Conservation (phyloP, 2,797 vertebrate genomes). For the Tympanoctomys barrerae region DNA sequence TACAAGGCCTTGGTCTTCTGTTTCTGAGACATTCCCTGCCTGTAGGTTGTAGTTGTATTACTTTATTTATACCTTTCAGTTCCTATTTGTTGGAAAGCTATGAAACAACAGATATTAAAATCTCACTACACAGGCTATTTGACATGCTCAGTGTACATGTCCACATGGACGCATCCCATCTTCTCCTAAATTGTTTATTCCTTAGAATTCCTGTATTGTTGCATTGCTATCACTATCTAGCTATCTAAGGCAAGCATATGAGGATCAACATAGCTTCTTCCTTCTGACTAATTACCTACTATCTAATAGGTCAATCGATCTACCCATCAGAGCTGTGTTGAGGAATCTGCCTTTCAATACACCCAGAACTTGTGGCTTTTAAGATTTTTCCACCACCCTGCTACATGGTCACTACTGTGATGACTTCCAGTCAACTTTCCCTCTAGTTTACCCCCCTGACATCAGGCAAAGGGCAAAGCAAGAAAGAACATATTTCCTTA, state of each 20-base stretch:
- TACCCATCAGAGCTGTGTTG: neutral
- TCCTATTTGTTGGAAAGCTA: neutral
- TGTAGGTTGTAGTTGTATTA: neutral
- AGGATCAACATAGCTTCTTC: neutral
- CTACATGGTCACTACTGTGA: neutral
- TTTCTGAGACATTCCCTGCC: neutral
- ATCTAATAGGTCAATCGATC: neutral
- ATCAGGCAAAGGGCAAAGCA: neutral
- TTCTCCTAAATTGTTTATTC: neutral
- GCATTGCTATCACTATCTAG: neutral
- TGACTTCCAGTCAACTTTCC: neutral
- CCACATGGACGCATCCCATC: neutral
- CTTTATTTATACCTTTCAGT: neutral
- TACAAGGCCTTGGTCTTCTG: neutral
- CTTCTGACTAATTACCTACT: neutral
- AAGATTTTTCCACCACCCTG: neutral
- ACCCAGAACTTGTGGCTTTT: neutral
- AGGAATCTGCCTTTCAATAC: neutral
- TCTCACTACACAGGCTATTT: neutral
- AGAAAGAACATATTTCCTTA: neutral
- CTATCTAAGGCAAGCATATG: neutral
- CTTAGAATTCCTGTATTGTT: neutral
- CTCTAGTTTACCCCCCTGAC: neutral
- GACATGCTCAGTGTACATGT: neutral
- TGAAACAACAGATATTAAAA: neutral